Base-by-base conservation (phyloP, 2,113 vertebrate species). In the Catagonus wagneri region DNA sequence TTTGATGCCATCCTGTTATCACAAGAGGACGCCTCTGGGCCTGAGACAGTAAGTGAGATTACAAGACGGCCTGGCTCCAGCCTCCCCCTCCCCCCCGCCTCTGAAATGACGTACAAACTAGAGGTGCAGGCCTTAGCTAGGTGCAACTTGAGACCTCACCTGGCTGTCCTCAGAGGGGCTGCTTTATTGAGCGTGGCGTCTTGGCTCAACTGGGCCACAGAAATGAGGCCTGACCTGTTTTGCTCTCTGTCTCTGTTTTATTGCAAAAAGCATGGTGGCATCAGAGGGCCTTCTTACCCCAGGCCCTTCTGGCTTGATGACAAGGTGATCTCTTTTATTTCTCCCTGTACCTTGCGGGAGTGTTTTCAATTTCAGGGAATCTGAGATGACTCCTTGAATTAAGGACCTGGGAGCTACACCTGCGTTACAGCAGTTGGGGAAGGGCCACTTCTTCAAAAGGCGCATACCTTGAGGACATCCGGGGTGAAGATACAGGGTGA, bases 151-250 rank as follows among this genome's bases (percentile, higher is more conserved):
- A 96, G 85, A 68, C 72, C 76, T 83, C 1, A 8, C 54, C 29
- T 78, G 39, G 39, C 69, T 25, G 56, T 25, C 12, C 3, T 36
- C 20, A 81, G 25, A 92, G 63, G 50, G 56, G 58, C 61, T 39
- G 68, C 61, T 39, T 34, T 61, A 13, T 50, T 69, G 58, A 65
- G 44, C n/a, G 36, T 7, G 54, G 60, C 72, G 65, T 32, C 0
- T 56, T 32, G 17, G 6, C 36, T 92, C 23, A 75, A 72, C 22
- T 14, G 29, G 83, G 92, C 65, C 75, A 12, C 58, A 83, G 89
- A 97, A 96, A 95, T 83, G 80, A 97, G 96, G 84, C 90, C 89
- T 71, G 39, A 27, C 56, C 78, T 86, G 63, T 79, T 96, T 83
- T 71, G 72, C 56, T 50, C 4, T 89, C 36, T 80, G 71, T 36